Evolutionary conservation across 1,140 invertebrate genomes (phyloP).

Genomic region (Nephila pilipes): DNA sequence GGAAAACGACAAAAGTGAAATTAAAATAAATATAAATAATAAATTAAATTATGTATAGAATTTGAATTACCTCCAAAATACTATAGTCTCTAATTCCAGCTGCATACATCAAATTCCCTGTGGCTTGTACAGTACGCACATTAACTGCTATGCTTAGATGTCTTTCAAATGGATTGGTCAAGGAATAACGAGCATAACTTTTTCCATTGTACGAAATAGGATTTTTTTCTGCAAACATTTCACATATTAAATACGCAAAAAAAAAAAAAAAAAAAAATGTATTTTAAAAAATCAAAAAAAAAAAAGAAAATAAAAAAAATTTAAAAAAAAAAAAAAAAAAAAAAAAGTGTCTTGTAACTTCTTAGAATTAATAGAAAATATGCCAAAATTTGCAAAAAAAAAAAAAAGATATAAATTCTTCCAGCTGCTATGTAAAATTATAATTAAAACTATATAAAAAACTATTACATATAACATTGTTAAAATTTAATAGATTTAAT

Average conservation of each 20-base stretch:
- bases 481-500: too few species aligned
- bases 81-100: constrained; percentile 94
- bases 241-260: too few species aligned
- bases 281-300: too few species aligned
- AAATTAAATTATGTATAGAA: not conserved
- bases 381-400: too few species aligned
- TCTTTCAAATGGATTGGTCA: constrained; percentile 88
- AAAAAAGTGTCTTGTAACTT: too few species aligned
- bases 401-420: too few species aligned
- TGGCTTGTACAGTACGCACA: constrained; percentile 90
- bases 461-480: too few species aligned
- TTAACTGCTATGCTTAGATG: constrained; percentile 89
- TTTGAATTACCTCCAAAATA: constrained; percentile 87
- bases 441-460: too few species aligned
- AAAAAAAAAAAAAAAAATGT: not conserved
- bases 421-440: too few species aligned
- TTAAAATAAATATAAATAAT: too few species aligned
- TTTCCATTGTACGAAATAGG: constrained; percentile 91
- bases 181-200: constrained; percentile 91
- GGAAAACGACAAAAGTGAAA: too few species aligned
- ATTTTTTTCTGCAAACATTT: constrained; percentile 79
- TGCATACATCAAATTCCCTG: constrained; percentile 93
- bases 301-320: not conserved
- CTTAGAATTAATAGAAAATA: too few species aligned
- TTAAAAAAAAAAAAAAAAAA: constrained; percentile 1